Evolutionary conservation across 1,140 invertebrate species (phyloP), one percentile per base, ranked within the genome.

Genomic region (Xylocopa sonorina): DNA sequence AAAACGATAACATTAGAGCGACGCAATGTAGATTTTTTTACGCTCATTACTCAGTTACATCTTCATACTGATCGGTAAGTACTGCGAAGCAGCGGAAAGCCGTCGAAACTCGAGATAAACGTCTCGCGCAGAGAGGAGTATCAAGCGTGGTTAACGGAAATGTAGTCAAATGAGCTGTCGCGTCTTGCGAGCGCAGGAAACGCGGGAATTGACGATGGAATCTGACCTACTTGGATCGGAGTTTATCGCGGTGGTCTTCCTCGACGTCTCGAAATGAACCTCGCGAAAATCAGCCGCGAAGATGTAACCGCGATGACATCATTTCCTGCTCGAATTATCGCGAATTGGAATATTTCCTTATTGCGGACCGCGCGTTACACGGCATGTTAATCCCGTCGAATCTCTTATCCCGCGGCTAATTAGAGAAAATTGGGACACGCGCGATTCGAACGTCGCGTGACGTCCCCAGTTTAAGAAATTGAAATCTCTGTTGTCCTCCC

Each of bases 201-300:
- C 73, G 64, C 77, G 68, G 46, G 32, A 84, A 81, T 84, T 85
- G 63, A 16, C 64, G 38, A 32, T 53, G 73, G 63, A 74, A 69
- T 85, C 69, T 85, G 84, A 81, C 82, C 82, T 69, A 85, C 46
- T 80, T 85, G 48, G 16, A n/a, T n/a, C 16, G 34, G 38, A 46
- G 60, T 60, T 32, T 66, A 64, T 72, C 41, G 62, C 32, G 67
- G 27, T 9, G 51, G 80, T 83, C 71, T 78, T 72, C 50, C 60
- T 83, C 41, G 57, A 60, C 16, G 50, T 58, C n/a, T 63, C n/a
- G 53, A 75, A 64, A 63, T 60, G 50, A 80, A 48, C 50, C 32
- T 41, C 38, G 72, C 43, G 41, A 57, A 67, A 67, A 24, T 50
- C 12, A 21, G 7, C 43, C 14, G 21, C 41, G 14, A 72, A 62